Conservation (phyloP, 2,797 vertebrate species). For the Neostethus bicornis region DNA sequence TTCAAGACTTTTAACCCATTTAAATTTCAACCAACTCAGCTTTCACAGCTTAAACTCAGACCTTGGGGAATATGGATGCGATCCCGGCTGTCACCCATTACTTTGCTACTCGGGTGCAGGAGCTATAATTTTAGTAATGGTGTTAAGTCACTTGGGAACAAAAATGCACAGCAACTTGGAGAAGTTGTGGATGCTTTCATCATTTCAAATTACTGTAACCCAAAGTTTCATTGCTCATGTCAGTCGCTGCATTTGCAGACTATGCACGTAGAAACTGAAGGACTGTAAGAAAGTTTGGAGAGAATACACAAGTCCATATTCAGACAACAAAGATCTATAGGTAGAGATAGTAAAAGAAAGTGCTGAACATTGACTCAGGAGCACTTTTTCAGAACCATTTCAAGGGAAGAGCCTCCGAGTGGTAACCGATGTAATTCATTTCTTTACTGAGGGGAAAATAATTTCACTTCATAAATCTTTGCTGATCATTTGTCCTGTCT, state of each 20-base stretch:
- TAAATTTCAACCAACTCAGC: neutral
- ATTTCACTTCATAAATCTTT: neutral
- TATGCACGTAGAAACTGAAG: neutral
- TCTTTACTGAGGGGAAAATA: neutral
- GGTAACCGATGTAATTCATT: neutral
- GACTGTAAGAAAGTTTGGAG: neutral
- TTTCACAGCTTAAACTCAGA: neutral
- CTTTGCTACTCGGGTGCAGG: neutral
- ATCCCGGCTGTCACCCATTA: neutral
- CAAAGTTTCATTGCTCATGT: neutral
- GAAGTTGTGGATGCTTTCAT: neutral
- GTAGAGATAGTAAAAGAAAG: neutral
- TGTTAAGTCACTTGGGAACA: neutral
- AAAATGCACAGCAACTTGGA: neutral
- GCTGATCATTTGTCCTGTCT: neutral
- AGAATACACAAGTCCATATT: neutral
- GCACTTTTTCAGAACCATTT: neutral
- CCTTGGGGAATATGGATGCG: neutral
- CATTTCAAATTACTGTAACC: neutral
- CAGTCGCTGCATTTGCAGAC: neutral
- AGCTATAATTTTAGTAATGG: neutral
- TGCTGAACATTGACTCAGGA: neutral
- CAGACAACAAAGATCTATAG: neutral
- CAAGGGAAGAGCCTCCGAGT: neutral
- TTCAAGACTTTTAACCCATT: neutral